Base-by-base conservation (phyloP, 2,888 invertebrate species). In the Lissocephala sabroskyi region DNA sequence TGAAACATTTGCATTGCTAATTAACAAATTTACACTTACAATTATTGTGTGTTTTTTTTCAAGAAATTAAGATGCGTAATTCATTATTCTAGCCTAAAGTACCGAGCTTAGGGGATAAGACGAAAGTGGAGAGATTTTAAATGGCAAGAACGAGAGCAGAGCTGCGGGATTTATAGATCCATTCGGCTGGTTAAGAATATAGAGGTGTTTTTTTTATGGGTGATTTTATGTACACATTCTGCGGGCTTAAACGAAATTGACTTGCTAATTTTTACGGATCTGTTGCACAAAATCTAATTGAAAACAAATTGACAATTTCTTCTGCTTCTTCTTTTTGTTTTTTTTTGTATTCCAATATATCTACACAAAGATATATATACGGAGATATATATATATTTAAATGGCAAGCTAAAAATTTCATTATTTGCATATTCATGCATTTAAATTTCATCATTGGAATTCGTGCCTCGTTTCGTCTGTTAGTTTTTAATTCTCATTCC, bases 51-150 rank as follows among this genome's bases (percentile, higher is more conserved):
- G 48, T 45, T 39, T 47, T 33, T 51, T 16, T 48, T 49, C 51
- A 53, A 45, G 10, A 35, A 14, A 33, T 13, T n/a, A n/a, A n/a
- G n/a, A n/a, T 23, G 45, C 41, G 59, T 54, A 70, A 75, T 75
- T 77, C 53, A 75, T 75, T 78, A 79, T 79, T 75, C 79, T 78
- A 78, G 54, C 79, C 79, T 77, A 77, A 29, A 48, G 39, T 18
- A 50, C 45, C 49, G 45, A 54, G 36, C 41, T n/a, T 29, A 45
- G 39, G 45, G n/a, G n/a, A 41, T 40, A 32, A 54, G 45, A 33
- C 19, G 44, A 37, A 28, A 41, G 37, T 46, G 32, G 42, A 46
- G 30, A 16, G 16, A 14, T 16, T 23, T 33, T 13, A 35, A 10
- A 6, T 33, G 9, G 17, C 5, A 13, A 33, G 7, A 23, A 23